These are phyloP conservation scores for Otolemur garnettii DNA, from an alignment of 2,113 vertebrate species.

Conservation along the genomic window DNA sequence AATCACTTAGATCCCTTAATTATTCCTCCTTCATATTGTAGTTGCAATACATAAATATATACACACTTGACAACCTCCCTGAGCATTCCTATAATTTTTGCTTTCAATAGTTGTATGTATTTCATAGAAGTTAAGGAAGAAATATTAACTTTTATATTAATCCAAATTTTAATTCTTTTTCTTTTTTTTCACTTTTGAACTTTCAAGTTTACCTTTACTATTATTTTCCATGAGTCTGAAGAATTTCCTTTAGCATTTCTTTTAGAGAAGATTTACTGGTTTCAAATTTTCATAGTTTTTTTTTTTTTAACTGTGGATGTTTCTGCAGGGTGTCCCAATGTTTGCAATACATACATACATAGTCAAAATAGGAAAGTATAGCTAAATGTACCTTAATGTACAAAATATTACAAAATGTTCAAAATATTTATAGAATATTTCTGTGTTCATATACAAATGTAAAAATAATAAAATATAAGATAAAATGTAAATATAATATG, in stretches of 20 bases:
- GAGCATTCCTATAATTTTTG: not conserved
- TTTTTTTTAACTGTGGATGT: not conserved
- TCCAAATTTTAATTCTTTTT: not conserved
- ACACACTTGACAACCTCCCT: not conserved
- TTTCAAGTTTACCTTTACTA: not conserved
- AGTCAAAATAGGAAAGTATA: too few species aligned
- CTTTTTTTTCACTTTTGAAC: not conserved
- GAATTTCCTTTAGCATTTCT: not conserved
- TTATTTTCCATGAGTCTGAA: not conserved
- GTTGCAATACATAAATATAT: not conserved
- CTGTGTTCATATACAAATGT: too few species aligned
- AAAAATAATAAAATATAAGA: too few species aligned
- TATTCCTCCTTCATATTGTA: not conserved
- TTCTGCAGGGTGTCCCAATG: not conserved
- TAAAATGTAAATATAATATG: too few species aligned
- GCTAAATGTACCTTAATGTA: too few species aligned
- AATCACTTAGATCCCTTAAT: not conserved
- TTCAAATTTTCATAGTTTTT: constrained; percentile 13
- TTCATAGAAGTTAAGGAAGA: not conserved
- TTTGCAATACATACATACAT: too few species aligned
- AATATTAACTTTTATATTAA: not conserved
- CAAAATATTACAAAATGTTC: too few species aligned
- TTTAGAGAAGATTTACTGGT: not conserved
- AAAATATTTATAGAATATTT: too few species aligned
- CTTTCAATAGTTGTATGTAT: not conserved